Conservation (phyloP, 2,113 vertebrate genomes). For the Charina bottae region DNA sequence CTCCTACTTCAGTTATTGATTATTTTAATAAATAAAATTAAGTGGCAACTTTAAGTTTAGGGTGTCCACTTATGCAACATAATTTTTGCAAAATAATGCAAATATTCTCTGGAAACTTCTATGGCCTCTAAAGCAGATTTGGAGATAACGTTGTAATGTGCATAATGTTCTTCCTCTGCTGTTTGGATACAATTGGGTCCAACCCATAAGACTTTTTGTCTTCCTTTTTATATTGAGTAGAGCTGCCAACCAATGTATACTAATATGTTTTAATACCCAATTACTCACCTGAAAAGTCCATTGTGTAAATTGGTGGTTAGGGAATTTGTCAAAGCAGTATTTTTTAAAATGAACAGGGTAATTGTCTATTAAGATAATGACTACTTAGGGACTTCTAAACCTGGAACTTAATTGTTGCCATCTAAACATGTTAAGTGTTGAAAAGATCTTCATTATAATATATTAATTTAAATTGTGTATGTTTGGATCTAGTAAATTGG, state of each 20-base stretch:
- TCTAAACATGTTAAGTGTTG: not conserved
- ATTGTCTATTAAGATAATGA: constrained; percentile 67
- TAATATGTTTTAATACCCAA: constrained; percentile 45
- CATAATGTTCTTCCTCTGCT: not conserved
- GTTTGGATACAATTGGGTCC: not conserved
- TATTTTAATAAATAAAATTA: not conserved
- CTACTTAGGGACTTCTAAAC: constrained; percentile 58
- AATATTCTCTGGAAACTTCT: not conserved
- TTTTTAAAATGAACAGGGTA: constrained; percentile 43
- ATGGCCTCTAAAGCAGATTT: not conserved
- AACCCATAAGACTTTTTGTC: not conserved
- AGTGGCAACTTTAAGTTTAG: not conserved
- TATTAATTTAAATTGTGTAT: constrained; percentile 19
- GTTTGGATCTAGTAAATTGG: not conserved
- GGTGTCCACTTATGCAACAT: not conserved
- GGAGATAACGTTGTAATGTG: not conserved
- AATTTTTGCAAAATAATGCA: not conserved
- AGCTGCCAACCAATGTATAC: not conserved
- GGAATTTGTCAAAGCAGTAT: constrained; percentile 54
- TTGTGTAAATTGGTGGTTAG: constrained; percentile 50
- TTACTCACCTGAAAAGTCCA: constrained; percentile 47
- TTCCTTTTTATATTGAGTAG: not conserved
- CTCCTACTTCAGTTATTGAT: not conserved
- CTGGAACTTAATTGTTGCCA: constrained; percentile 38
- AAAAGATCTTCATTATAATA: not conserved